phyloP scores from a whole-genome alignment of 2,797 vertebrate genomes.

The Chrysolophus pictus region DNA sequence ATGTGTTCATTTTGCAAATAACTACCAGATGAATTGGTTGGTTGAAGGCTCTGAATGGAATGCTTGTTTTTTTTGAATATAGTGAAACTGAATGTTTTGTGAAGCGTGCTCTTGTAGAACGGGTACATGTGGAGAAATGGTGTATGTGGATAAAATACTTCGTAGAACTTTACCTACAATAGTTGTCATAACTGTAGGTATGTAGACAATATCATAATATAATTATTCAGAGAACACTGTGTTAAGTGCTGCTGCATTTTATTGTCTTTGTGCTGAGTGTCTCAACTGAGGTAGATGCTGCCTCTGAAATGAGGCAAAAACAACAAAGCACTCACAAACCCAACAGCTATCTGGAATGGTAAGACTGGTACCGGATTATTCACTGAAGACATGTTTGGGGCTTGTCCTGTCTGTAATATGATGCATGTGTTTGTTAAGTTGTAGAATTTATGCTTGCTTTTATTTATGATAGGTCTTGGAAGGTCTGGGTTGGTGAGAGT shows the following conservation, averaged over 20 bases:
- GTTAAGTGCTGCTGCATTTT: not conserved
- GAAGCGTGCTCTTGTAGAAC: not conserved
- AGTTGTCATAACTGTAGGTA: not conserved
- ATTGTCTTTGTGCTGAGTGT: not conserved
- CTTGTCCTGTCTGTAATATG: not conserved
- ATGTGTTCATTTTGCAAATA: not conserved
- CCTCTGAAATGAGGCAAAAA: not conserved
- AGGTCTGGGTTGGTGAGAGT: not conserved
- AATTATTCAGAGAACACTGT: not conserved
- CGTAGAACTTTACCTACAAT: not conserved
- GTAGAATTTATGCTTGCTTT: not conserved
- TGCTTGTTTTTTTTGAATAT: not conserved
- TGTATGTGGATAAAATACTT: not conserved
- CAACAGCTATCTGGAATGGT: not conserved
- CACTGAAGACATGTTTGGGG: not conserved
- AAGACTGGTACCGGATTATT: not conserved
- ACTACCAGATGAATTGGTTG: not conserved
- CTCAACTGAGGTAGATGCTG: not conserved
- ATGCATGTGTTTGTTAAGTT: not conserved
- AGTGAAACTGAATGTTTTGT: not conserved
- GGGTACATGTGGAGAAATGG: not conserved
- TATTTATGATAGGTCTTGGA: not conserved
- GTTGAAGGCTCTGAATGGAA: not conserved
- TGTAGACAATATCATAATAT: not conserved
- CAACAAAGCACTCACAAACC: not conserved